A percentile compares a stretch with the other conserved stretches of the same genome.
Evolutionary conservation across 2,888 invertebrate genomes (phyloP).

Genomic region (Drosophila meridionalis): DNA sequence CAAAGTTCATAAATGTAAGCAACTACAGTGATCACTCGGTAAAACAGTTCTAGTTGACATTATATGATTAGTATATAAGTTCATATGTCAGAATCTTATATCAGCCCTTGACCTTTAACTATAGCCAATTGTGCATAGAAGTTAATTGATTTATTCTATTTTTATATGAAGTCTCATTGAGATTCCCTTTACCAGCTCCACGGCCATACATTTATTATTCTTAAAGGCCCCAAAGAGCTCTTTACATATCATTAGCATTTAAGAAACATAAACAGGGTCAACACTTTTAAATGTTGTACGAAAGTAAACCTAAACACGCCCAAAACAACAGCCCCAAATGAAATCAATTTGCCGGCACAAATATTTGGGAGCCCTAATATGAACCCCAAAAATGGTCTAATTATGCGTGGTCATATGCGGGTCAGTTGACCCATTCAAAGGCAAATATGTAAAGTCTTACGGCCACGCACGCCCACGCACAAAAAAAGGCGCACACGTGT

Average conservation of each 20-base stretch:
- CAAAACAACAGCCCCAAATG: slow-evolving; percentile 29
- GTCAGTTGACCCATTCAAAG: slow-evolving; percentile 43
- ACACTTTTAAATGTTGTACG: slow-evolving; percentile 6
- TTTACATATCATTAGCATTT: slow-evolving; percentile 17
- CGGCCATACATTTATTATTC: background rate
- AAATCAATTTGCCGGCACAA: slow-evolving; percentile 70
- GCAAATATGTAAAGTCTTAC: slow-evolving; percentile 40
- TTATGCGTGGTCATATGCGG: slow-evolving; percentile 74
- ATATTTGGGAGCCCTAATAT: slow-evolving; percentile 60
- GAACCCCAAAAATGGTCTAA: slow-evolving; percentile 51
- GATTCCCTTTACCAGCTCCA: background rate
- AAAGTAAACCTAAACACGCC: background rate
- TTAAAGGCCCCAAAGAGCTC: background rate
- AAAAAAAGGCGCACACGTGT: slow-evolving; percentile 34
- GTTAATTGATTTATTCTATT: background rate
- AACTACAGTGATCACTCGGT: background rate
- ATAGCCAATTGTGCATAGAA: too few species aligned
- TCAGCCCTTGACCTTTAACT: background rate
- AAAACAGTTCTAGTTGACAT: background rate
- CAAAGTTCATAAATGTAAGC: background rate
- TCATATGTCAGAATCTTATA: background rate
- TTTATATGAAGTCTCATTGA: background rate
- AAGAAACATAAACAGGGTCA: slow-evolving; percentile 13
- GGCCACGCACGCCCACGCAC: slow-evolving; percentile 8
- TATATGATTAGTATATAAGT: background rate